These are phyloP conservation scores for Alethe castanea DNA, from an alignment of 2,113 vertebrate genomes.

Conservation along the genomic window DNA sequence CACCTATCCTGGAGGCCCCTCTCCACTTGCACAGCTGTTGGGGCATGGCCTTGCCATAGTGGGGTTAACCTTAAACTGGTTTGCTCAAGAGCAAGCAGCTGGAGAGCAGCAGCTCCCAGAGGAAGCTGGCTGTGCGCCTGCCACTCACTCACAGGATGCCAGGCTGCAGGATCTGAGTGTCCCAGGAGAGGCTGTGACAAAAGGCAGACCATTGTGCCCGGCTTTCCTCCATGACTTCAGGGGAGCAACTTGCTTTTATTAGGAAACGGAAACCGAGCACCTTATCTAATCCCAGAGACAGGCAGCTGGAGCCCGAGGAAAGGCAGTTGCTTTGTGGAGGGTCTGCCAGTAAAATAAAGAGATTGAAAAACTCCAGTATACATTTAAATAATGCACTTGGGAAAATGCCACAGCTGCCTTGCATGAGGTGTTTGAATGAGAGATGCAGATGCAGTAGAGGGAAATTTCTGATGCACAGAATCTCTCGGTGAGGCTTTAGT, in stretches of 20 bases:
- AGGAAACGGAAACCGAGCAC: neutral
- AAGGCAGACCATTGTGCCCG: neutral
- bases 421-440: neutral
- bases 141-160: neutral
- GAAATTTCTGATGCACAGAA: neutral
- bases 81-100: neutral
- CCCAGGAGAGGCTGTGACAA: neutral
- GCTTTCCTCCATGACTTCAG: neutral
- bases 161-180: neutral
- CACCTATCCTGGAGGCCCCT: neutral
- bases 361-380: neutral
- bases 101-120: neutral
- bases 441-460: neutral
- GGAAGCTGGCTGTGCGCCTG: neutral
- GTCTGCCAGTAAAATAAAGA: neutral
- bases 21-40: neutral
- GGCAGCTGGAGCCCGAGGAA: neutral
- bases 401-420: neutral
- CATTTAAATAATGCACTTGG: neutral
- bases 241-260: neutral
- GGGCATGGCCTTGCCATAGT: neutral
- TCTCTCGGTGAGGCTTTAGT: accelerated
- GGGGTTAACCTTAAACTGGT: neutral
- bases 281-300: neutral
- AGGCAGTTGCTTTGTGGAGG: neutral